Evolutionary conservation across 2,888 invertebrate species (phyloP).

Genomic region (Drosophila hamatofila): DNA sequence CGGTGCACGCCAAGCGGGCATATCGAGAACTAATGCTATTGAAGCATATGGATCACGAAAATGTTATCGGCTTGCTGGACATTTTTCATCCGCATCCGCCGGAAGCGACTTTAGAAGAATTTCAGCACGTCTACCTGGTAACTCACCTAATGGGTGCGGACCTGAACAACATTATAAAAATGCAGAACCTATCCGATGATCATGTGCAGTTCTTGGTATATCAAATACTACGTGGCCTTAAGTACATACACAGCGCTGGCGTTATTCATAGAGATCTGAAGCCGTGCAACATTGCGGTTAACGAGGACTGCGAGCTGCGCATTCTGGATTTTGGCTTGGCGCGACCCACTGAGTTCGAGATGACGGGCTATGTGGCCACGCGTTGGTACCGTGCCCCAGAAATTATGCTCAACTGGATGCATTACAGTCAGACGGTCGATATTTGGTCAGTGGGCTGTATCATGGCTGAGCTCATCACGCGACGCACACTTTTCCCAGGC

Average conservation of each 20-base stretch:
- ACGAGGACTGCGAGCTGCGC: constrained; percentile 99
- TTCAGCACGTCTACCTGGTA: constrained; percentile 98
- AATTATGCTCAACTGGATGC: constrained; percentile 99
- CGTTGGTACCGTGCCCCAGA: constrained; percentile 99
- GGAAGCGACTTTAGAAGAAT: constrained; percentile 89
- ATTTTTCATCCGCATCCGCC: constrained; percentile 95
- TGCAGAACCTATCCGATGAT: constrained; percentile 98
- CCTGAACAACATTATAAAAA: constrained; percentile 98
- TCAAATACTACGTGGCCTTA: constrained; percentile 98
- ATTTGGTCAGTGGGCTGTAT: constrained; percentile 99
- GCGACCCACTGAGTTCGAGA: constrained; percentile 98
- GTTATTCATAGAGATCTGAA: constrained; percentile 99
- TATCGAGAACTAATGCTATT: constrained; percentile 97
- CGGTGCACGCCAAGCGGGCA: constrained; percentile 98
- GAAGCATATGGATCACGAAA: constrained; percentile 99
- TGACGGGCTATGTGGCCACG: constrained; percentile 99
- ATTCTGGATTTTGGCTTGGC: constrained; percentile 99
- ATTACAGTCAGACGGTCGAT: constrained; percentile 99
- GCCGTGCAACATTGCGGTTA: constrained; percentile 99
- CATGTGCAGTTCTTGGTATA: constrained; percentile 99
- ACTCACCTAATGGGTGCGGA: constrained; percentile 99
- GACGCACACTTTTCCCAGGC: constrained; percentile 97
- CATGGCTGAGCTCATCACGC: constrained; percentile 98
- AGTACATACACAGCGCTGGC: constrained; percentile 99
- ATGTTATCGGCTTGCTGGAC: constrained; percentile 96